A percentile compares a stretch with the other conserved stretches of the same genome.
These are phyloP conservation scores for Gymnocypris eckloni DNA, from an alignment of 2,797 vertebrate genomes.

Conservation along the genomic window DNA sequence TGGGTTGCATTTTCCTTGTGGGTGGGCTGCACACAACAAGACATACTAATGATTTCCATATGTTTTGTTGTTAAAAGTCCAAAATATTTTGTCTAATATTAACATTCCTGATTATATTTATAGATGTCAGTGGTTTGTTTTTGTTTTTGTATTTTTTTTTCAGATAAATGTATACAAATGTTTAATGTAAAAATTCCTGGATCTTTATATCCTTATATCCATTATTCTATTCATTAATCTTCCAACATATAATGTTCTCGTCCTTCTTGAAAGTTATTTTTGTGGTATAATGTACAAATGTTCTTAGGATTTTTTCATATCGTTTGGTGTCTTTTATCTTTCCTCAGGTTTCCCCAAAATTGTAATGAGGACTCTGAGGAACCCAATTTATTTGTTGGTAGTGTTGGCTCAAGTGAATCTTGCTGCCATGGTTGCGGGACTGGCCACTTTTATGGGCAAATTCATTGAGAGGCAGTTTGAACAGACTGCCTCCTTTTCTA, in stretches of 20 bases:
- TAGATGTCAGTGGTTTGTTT: not conserved
- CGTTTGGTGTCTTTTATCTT: slow-evolving; percentile 26
- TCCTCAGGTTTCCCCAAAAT: slow-evolving; percentile 87
- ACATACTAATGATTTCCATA: not conserved
- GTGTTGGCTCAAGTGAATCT: slow-evolving; percentile 89
- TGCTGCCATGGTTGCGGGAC: slow-evolving; percentile 84
- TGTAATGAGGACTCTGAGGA: slow-evolving; percentile 81
- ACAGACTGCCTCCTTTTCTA: slow-evolving; percentile 81
- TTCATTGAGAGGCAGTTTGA: slow-evolving; percentile 92
- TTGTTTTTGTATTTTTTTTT: no score
- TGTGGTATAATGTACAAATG: not conserved
- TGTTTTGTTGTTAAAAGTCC: not conserved
- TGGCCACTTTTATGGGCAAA: slow-evolving; percentile 93
- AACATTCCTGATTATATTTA: not conserved
- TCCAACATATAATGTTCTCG: not conserved
- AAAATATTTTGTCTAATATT: not conserved
- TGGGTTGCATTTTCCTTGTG: not conserved
- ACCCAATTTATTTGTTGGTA: slow-evolving; percentile 87
- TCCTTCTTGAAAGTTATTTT: not conserved
- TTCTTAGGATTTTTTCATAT: not conserved
- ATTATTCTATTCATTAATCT: not conserved
- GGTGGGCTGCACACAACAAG: not conserved
- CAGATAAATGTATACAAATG: not conserved
- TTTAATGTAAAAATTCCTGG: not conserved
- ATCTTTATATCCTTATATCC: not conserved